Evolutionary conservation across 2,888 invertebrate genomes (phyloP).

Genomic region (Antitype chi): DNA sequence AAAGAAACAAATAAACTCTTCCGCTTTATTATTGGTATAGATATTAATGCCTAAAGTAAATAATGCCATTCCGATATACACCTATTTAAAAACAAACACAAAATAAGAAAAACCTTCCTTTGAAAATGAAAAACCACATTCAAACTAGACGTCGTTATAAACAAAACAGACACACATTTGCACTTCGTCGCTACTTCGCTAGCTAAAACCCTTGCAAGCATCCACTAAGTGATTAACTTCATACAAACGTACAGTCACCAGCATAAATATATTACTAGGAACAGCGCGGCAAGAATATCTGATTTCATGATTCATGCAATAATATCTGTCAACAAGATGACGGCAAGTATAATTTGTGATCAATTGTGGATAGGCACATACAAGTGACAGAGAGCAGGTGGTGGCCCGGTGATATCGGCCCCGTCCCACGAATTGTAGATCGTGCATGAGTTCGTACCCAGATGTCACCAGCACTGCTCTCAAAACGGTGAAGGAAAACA

Average conservation of each 20-base stretch:
- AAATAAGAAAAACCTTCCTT: not conserved
- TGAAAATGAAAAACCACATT: conserved; percentile 33
- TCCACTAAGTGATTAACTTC: conserved; percentile 48
- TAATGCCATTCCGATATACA: not conserved
- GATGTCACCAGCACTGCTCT: too few species aligned
- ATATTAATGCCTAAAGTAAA: not conserved
- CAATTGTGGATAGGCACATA: not conserved
- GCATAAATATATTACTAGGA: not conserved
- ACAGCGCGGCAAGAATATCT: not conserved
- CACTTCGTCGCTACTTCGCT: conserved; percentile 22
- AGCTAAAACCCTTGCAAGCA: conserved; percentile 26
- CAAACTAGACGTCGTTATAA: conserved; percentile 10
- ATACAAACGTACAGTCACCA: conserved; percentile 8
- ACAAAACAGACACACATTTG: conserved; percentile 52
- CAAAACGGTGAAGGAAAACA: too few species aligned
- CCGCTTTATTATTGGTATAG: too few species aligned
- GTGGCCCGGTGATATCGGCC: too few species aligned
- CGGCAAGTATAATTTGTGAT: not conserved
- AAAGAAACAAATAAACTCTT: too few species aligned
- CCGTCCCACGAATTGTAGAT: too few species aligned
- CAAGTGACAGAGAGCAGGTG: too few species aligned
- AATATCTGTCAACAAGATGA: not conserved
- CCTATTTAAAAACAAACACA: too few species aligned
- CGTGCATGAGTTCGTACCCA: too few species aligned
- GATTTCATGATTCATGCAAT: not conserved